These are phyloP conservation scores for Pterocles gutturalis DNA, from an alignment of 2,113 vertebrate species.

Conservation along the genomic window DNA sequence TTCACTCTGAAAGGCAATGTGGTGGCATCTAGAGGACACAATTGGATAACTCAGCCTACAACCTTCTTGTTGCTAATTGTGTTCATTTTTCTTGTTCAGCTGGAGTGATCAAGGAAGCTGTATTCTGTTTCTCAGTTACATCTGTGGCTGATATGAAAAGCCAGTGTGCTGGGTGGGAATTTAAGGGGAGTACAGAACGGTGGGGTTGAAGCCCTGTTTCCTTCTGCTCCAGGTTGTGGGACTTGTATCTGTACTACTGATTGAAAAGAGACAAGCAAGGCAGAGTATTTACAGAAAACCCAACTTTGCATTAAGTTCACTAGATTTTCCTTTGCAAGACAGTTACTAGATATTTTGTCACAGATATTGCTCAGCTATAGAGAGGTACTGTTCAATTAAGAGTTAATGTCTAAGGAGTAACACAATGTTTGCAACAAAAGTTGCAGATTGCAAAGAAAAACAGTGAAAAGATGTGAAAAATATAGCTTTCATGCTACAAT, in stretches of 20 bases:
- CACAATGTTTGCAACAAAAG: background rate
- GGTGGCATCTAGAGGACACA: background rate
- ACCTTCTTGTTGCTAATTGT: background rate
- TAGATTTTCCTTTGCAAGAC: background rate
- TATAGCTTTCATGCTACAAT: background rate
- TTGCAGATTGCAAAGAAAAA: background rate
- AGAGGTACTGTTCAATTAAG: background rate
- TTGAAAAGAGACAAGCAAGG: background rate
- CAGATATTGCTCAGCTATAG: background rate
- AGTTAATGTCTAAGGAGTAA: background rate
- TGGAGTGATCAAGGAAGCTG: background rate
- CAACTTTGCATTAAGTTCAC: background rate
- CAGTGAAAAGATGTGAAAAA: background rate
- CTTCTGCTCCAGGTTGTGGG: background rate
- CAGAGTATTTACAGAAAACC: background rate
- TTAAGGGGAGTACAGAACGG: background rate
- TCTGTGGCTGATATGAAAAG: background rate
- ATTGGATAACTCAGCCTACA: background rate
- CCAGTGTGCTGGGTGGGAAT: background rate
- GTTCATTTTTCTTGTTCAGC: background rate
- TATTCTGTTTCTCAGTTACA: background rate
- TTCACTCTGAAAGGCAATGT: background rate
- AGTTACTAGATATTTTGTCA: background rate
- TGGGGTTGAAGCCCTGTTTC: background rate
- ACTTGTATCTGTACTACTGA: background rate